These are phyloP conservation scores for Stercorarius parasiticus DNA, from an alignment of 2,113 vertebrate genomes.

Conservation along the genomic window DNA sequence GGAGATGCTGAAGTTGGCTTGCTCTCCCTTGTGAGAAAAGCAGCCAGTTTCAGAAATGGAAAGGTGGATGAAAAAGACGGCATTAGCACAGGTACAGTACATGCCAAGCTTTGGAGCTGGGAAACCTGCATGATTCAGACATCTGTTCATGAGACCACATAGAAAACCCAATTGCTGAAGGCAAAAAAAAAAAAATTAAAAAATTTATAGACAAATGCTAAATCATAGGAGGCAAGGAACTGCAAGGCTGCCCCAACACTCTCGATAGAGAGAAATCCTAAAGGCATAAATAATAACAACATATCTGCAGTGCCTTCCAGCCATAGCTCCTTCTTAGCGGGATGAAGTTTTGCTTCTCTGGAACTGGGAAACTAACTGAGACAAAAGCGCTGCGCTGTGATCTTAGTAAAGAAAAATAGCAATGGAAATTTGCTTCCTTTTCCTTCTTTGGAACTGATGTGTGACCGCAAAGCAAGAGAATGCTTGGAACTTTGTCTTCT, in stretches of 20 bases:
- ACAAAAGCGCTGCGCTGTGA: not conserved
- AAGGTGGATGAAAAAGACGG: not conserved
- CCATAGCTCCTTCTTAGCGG: not conserved
- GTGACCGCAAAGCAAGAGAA: not conserved
- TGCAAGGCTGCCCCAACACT: not conserved
- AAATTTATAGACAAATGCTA: not conserved
- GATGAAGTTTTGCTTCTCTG: not conserved
- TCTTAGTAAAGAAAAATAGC: not conserved
- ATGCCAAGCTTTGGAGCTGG: not conserved
- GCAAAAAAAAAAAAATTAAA: not conserved
- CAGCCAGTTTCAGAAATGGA: not conserved
- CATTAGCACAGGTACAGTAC: not conserved
- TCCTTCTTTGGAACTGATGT: not conserved
- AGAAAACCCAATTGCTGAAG: not conserved
- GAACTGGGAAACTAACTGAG: not conserved
- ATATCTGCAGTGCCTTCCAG: fast-evolving
- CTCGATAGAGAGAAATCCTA: not conserved
- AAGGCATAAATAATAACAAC: not conserved
- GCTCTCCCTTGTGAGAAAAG: not conserved
- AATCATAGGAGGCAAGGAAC: not conserved
- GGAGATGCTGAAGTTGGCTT: not conserved
- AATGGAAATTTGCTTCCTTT: not conserved
- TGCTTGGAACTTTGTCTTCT: conserved; percentile 24
- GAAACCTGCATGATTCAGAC: not conserved
- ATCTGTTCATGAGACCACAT: not conserved